Evolutionary conservation across 1,140 invertebrate genomes (phyloP).

Genomic region (Bombus terrestris): DNA sequence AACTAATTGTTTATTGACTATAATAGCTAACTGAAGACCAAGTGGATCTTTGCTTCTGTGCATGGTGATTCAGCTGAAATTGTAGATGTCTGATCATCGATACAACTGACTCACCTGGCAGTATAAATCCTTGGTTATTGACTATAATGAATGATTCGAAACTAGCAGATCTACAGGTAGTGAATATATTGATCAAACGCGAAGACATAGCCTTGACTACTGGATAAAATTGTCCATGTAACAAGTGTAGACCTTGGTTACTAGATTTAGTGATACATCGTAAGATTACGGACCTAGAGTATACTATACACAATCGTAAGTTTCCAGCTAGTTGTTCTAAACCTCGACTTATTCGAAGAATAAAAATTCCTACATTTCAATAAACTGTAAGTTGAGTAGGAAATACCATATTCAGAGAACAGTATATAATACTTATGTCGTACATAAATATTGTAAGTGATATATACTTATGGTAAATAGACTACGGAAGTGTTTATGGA

Average conservation of each 20-base stretch:
- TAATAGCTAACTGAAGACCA: background rate
- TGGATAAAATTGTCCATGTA: background rate
- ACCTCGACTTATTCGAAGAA: background rate
- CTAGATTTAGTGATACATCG: background rate
- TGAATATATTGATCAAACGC: background rate
- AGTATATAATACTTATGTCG: background rate
- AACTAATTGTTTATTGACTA: background rate
- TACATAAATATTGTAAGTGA: background rate
- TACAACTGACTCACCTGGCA: background rate
- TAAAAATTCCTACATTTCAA: background rate
- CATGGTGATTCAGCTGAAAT: constrained; percentile 4
- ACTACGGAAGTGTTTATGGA: background rate
- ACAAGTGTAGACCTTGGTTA: background rate
- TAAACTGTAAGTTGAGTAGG: background rate
- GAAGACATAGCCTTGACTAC: background rate
- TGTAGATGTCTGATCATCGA: background rate
- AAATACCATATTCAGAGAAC: background rate
- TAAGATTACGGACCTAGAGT: no score
- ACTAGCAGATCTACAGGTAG: background rate
- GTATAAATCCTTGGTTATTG: constrained; percentile 9
- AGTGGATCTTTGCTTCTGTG: background rate
- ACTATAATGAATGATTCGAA: background rate
- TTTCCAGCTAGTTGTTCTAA: background rate
- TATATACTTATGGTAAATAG: background rate
- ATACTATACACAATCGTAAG: background rate